A percentile compares a stretch with the other conserved stretches of the same genome.
phyloP scores from a whole-genome alignment of 2,113 vertebrate species.

The Strix uralensis region DNA sequence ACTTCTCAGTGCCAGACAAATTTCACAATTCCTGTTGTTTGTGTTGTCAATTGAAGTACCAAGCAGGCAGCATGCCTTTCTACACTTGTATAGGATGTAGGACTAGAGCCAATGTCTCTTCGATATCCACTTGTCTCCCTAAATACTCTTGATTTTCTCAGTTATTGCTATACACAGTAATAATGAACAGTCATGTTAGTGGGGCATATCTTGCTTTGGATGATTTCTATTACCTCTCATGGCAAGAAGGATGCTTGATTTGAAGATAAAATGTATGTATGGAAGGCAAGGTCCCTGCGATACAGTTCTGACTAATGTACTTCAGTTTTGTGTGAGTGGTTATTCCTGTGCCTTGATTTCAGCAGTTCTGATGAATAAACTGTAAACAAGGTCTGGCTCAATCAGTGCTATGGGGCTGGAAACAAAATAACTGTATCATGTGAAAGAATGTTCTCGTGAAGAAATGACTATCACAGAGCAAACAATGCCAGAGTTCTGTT shows the following conservation, averaged over 20 bases:
- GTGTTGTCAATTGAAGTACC: neutral
- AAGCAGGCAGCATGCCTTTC: neutral
- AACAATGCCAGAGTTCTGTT: conserved; percentile 13
- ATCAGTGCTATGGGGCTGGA: neutral
- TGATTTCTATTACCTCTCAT: neutral
- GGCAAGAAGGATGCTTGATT: neutral
- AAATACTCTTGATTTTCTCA: neutral
- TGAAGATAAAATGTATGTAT: neutral
- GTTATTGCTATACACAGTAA: neutral
- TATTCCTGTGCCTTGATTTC: neutral
- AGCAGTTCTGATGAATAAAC: neutral
- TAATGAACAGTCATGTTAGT: neutral
- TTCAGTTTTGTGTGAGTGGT: neutral
- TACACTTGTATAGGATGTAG: neutral
- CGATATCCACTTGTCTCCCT: neutral
- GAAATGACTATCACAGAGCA: neutral
- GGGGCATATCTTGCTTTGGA: neutral
- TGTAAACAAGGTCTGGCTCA: conserved; percentile 20
- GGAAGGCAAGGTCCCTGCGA: neutral
- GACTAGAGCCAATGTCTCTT: neutral
- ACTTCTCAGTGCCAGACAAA: neutral
- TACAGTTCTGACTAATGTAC: neutral
- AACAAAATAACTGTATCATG: neutral
- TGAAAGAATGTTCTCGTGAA: neutral
- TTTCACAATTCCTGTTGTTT: conserved; percentile 1